Conservation (phyloP, 1,140 invertebrate species). For the Drosophila obscura region DNA sequence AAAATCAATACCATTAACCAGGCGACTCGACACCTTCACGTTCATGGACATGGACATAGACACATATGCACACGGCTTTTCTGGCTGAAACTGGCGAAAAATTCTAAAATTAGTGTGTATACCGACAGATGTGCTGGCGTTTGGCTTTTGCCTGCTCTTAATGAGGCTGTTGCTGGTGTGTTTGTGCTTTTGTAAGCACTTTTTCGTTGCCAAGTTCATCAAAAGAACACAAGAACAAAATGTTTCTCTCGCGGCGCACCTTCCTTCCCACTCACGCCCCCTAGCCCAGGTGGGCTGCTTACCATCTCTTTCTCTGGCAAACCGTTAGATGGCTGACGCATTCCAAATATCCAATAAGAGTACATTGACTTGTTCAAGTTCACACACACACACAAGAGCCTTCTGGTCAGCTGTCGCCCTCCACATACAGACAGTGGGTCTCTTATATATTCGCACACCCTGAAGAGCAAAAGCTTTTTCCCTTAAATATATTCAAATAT, state of each 20-base stretch:
- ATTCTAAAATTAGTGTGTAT: slow-evolving; percentile 67
- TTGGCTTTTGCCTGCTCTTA: neutral
- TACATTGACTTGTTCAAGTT: too few relatives aligned
- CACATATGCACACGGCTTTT: neutral
- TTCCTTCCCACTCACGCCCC: neutral
- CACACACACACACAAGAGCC: neutral
- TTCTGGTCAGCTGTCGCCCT: too few relatives aligned
- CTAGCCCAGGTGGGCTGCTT: neutral
- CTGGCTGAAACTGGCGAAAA: slow-evolving; percentile 42
- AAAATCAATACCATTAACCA: slow-evolving; percentile 54
- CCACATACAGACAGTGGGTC: too few relatives aligned
- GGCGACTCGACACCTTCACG: slow-evolving; percentile 60
- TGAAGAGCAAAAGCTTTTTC: too few relatives aligned
- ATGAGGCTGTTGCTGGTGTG: slow-evolving; percentile 35
- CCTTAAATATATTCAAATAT: too few relatives aligned
- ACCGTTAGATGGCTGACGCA: slow-evolving; percentile 15
- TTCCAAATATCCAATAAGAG: slow-evolving; percentile 2
- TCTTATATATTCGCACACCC: too few relatives aligned
- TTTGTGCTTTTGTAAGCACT: slow-evolving; percentile 42
- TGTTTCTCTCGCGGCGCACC: slow-evolving; percentile 4
- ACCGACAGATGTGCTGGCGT: slow-evolving; percentile 15
- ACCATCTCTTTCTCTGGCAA: slow-evolving; percentile 12
- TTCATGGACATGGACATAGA: slow-evolving; percentile 66
- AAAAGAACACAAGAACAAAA: slow-evolving; percentile 10
- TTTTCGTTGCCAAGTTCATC: slow-evolving; percentile 74